Conservation (phyloP, 2,797 vertebrate genomes). For the Taenioides sp. region DNA sequence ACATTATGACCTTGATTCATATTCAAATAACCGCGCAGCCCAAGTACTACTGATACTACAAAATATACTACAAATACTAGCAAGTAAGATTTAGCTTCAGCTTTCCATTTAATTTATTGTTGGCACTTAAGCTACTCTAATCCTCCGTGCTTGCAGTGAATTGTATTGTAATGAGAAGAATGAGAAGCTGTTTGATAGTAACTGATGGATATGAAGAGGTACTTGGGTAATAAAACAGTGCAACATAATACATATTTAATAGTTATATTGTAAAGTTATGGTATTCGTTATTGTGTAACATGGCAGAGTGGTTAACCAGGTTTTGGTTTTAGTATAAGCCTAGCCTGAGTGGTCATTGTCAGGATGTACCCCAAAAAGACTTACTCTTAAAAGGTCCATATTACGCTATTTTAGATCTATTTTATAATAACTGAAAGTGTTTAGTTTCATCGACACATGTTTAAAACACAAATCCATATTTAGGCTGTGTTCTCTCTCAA, state of each 20-base stretch:
- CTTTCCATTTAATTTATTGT: conserved; percentile 43
- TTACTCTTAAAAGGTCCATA: background rate
- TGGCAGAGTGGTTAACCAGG: background rate
- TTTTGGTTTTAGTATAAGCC: background rate
- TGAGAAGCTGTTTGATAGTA: background rate
- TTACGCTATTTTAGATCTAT: no score
- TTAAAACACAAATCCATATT: no score
- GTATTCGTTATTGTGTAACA: background rate
- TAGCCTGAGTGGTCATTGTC: background rate
- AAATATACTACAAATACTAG: background rate
- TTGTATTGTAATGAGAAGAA: background rate
- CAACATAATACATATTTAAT: background rate
- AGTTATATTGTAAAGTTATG: background rate
- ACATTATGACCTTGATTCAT: no score
- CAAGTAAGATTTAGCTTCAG: conserved; percentile 8
- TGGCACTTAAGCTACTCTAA: conserved; percentile 3
- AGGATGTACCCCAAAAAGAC: background rate
- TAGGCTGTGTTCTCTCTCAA: no score
- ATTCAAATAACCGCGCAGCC: no score
- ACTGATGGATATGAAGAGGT: background rate
- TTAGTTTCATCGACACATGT: no score
- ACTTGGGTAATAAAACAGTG: background rate
- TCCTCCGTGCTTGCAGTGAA: background rate
- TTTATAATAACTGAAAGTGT: no score
- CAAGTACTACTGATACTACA: background rate